These are phyloP conservation scores for Dicranocentrus wangi DNA, from an alignment of 2,888 invertebrate genomes.

Conservation along the genomic window DNA sequence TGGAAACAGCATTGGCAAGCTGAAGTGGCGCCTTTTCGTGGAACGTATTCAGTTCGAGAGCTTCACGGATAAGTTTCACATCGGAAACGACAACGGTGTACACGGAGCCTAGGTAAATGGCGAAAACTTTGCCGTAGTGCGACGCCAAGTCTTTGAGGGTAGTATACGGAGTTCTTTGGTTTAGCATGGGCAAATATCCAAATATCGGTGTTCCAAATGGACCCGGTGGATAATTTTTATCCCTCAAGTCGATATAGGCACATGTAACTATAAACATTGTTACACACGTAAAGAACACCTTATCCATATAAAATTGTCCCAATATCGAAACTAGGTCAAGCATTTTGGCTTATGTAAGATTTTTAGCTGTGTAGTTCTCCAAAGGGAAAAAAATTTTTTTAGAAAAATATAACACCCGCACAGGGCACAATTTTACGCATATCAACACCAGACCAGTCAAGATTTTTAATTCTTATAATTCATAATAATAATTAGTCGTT, in stretches of 20 bases:
- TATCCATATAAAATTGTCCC: no score
- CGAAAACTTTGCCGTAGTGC: constrained; percentile 84
- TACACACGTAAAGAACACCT: no score
- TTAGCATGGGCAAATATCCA: constrained; percentile 86
- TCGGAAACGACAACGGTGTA: constrained; percentile 87
- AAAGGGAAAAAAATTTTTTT: no score
- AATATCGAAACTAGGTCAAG: constrained; percentile 40
- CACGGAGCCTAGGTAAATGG: constrained; percentile 83
- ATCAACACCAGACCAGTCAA: no score
- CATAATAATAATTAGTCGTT: no score
- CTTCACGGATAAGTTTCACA: constrained; percentile 82
- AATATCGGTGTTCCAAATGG: constrained; percentile 86
- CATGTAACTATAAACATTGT: constrained; percentile 57
- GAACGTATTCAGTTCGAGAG: constrained; percentile 83
- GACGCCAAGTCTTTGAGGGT: constrained; percentile 81
- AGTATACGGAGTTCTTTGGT: constrained; percentile 82
- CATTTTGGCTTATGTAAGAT: no score
- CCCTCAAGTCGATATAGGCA: constrained; percentile 73
- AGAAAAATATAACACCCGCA: no score
- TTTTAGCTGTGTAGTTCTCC: no score
- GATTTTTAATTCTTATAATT: no score
- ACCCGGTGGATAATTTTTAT: constrained; percentile 82
- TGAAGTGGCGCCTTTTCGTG: constrained; percentile 87
- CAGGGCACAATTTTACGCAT: no score
- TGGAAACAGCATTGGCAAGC: constrained; percentile 86